Evolutionary conservation across 2,113 vertebrate genomes (phyloP), one percentile per base, ranked within the genome.

Genomic region (Junco hyemalis): DNA sequence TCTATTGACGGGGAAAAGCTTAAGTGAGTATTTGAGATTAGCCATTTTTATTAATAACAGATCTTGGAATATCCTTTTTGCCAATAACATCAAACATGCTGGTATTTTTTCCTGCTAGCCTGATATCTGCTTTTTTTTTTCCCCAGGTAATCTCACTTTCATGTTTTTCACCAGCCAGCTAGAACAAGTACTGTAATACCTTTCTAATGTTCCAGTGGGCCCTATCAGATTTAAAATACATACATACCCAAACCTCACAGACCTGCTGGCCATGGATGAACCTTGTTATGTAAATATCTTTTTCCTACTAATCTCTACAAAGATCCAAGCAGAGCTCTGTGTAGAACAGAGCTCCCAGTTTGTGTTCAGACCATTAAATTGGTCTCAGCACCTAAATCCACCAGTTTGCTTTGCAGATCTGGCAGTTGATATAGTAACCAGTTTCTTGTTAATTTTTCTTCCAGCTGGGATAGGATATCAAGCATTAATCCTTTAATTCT

Each of bases 21-120:
- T 51, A n/a, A 70, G 29, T 85, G 82, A 94, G 72, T 90, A 90
- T 86, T 92, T 92, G 64, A 93, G 86, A 76, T 48, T 50, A 88
- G 47, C 51, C 11, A 28, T 84, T 90, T 94, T 90, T 88, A 71
- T 71, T 81, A 86, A 29, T 42, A 74, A 53, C 60, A 50, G 48
- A 38, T 86, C 68, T 84, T 88, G 36, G 48, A 81, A 78, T 68
- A 56, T 60, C 61, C 18, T 83, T 86, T 93, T 78, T 71, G 22
- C 48, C 65, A 81, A 33, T 53, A 53, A 33, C 48, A 61, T 26
- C 71, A 90, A 77, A 51, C 7, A 23, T 38, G 28, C 40, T 60
- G n/a, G 12, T 81, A 48, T 93, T 83, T 81, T 81, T 76, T 68
- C 72, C 60, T 81, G 60, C 19, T n/a, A 60, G 48, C n/a, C 16